Evolutionary conservation across 1,140 invertebrate genomes (phyloP).

Genomic region (Holotrichia oblita): DNA sequence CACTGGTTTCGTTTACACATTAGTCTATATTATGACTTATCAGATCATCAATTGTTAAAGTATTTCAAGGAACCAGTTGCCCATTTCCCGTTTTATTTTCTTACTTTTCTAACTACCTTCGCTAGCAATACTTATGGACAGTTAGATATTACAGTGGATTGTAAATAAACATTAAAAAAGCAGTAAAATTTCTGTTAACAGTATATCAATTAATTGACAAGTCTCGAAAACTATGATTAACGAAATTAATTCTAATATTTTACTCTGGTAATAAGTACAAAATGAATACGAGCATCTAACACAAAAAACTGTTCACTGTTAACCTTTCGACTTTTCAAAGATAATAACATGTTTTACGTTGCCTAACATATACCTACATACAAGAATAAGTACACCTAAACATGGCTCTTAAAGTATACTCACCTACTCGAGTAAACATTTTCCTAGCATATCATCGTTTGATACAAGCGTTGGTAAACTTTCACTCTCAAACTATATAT

Average conservation of each 20-base stretch:
- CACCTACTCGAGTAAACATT: neutral
- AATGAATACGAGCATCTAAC: neutral
- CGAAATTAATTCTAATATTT: slow-evolving; percentile 2
- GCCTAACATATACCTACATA: neutral
- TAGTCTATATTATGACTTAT: too few species aligned
- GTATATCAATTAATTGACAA: neutral
- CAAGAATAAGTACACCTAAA: neutral
- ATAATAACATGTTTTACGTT: slow-evolving; percentile 13
- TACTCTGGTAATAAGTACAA: neutral
- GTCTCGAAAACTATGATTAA: neutral
- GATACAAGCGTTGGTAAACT: neutral
- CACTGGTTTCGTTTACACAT: too few species aligned
- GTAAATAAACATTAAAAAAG: neutral
- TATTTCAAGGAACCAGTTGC: too few species aligned
- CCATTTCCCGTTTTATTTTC: too few species aligned
- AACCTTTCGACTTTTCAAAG: neutral
- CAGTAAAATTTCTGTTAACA: neutral
- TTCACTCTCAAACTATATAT: neutral
- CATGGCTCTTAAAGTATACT: neutral
- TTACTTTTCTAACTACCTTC: too few species aligned
- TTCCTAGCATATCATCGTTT: neutral
- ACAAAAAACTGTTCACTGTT: neutral
- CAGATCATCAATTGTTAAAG: too few species aligned
- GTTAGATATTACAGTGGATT: neutral
- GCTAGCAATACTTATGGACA: too few species aligned